Evolutionary conservation across 2,797 vertebrate genomes (phyloP).

Genomic region (Anguilla marmorata): DNA sequence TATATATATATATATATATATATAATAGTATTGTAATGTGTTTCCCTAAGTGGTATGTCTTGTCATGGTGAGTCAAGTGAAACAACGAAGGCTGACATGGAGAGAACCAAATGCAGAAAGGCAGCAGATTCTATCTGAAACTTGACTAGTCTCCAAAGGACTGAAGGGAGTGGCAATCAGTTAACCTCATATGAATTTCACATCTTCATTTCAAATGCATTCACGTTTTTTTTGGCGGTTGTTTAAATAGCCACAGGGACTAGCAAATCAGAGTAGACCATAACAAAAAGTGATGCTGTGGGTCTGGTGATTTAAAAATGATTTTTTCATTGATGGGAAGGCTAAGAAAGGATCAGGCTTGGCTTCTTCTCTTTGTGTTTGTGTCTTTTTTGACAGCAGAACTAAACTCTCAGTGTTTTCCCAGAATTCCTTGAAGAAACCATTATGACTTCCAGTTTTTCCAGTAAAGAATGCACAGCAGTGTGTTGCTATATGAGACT

Average conservation of each 20-base stretch:
- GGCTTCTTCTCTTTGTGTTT: background rate
- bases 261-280: background rate
- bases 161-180: background rate
- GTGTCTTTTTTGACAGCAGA: background rate
- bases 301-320: background rate
- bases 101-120: constrained; percentile 6
- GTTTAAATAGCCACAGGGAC: background rate
- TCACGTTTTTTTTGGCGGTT: background rate
- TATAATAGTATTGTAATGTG: background rate
- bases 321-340: background rate
- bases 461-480: background rate
- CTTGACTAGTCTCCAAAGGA: background rate
- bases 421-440: background rate
- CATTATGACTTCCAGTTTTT: background rate
- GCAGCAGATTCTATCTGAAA: background rate
- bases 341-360: background rate
- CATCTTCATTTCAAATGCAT: background rate
- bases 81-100: background rate
- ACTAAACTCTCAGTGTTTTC: background rate
- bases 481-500: background rate
- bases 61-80: constrained; percentile 18
- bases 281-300: background rate
- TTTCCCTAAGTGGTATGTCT: constrained; percentile 16
- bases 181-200: background rate
- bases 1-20: too few relatives aligned